Conservation (phyloP, 2,113 vertebrate genomes). For the Phocoena phocoena region DNA sequence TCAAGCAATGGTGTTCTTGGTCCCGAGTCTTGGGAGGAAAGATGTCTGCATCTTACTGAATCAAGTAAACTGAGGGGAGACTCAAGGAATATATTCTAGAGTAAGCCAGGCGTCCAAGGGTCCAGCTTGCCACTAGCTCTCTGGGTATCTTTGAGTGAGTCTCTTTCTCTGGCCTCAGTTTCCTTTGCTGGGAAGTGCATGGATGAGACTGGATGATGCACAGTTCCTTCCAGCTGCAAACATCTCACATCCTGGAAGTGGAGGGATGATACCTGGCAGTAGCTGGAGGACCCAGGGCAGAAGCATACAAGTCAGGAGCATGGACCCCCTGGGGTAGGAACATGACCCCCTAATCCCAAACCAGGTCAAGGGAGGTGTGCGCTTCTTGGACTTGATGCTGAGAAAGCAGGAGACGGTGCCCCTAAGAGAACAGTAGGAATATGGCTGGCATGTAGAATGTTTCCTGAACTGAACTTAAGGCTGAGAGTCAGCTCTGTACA, state of each 20-base stretch:
- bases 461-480: neutral
- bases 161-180: neutral
- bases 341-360: neutral
- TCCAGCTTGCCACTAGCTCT: neutral
- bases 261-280: neutral
- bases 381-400: neutral
- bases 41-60: neutral
- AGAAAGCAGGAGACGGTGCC: neutral
- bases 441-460: accelerated
- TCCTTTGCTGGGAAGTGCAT: neutral
- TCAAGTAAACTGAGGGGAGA: neutral
- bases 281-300: neutral
- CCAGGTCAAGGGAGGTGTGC: neutral
- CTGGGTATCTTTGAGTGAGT: neutral
- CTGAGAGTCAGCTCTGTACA: neutral
- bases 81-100: neutral
- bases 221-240: neutral
- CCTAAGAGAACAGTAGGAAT: neutral
- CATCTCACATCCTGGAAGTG: neutral
- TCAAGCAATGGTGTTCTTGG: neutral
- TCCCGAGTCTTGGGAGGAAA: neutral
- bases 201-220: neutral
- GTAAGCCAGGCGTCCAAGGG: neutral
- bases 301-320: neutral
- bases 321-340: neutral